These are phyloP conservation scores for Drosophila melanogaster DNA, from an alignment of 1,140 invertebrate genomes.

Conservation along the genomic window Release_6_plus_ISO1_MT NT_033777.3:4907001-4907500, in stretches of 20 bases:
- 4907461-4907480: slow-evolving; percentile 92
- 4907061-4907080: slow-evolving; percentile 68
- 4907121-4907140: slow-evolving; percentile 56
- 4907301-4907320: slow-evolving; percentile 40
- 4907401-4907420: slow-evolving; percentile 88
- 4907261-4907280: slow-evolving; percentile 22
- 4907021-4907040: slow-evolving; percentile 61
- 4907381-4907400: slow-evolving; percentile 88
- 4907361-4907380: slow-evolving; percentile 87
- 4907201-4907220: neutral
- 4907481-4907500: slow-evolving; percentile 90
- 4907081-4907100: slow-evolving; percentile 72
- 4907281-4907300: slow-evolving; percentile 21
- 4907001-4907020: slow-evolving; percentile 9
- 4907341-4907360: slow-evolving; percentile 54
- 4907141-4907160: slow-evolving; percentile 67
- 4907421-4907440: slow-evolving; percentile 90
- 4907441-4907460: slow-evolving; percentile 92
- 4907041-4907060: slow-evolving; percentile 66
- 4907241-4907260: slow-evolving; percentile 22
- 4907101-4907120: slow-evolving; percentile 64
- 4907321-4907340: slow-evolving; percentile 46
- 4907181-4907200: slow-evolving; percentile 30
- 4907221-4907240: neutral
- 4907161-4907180: slow-evolving; percentile 76